Base-by-base conservation (phyloP, 2,797 vertebrate genomes). In the Pempheris klunzingeri region DNA sequence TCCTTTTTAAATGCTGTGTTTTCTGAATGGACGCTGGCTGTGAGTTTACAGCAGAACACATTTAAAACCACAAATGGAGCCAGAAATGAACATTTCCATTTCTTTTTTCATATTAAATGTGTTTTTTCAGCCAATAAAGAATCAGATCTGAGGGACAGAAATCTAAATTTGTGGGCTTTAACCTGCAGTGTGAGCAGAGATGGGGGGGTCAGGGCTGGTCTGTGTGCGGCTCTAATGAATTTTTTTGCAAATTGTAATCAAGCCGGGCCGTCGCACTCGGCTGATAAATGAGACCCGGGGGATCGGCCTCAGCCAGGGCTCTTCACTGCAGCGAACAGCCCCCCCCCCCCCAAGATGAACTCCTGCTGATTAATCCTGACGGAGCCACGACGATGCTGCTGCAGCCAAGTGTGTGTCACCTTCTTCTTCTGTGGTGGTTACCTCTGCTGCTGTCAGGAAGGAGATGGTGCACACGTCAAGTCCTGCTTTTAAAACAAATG, bases 191-290 rank as follows among this genome's bases (percentile, higher is more conserved):
- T 24, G 43, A 44, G 17, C 55, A 10, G 26, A 17, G 1, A 22
- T 14, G 28, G 11, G 50, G 7, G 55, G 17, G 30, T 9, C n/a
- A 4, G 13, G 10, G 20, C 30, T 0, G 2, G n/a, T n/a, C 9
- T 12, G 34, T 24, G 22, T 10, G 67, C 0, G 20, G 17, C 13
- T 38, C 95, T 97, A 96, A 97, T 97, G 94, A 97, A 96, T 97
- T 97, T 96, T 96, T 96, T 95, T 95, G 96, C 95, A 97, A 97
- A 97, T 96, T 97, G 97, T 98, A 98, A 98, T 97, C 96, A 98
- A 96, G 94, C 93, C 93, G 92, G 93, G 94, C 94, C 95, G 95
- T 96, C 95, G 91, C 92, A 94, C 92, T 93, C 93, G 94, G 95
- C 96, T 97, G 97, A 98, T 96, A 95, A 96, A 98, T 96, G 97